Conservation (phyloP, 2,113 vertebrate species). For the Notothenia rossii region DNA sequence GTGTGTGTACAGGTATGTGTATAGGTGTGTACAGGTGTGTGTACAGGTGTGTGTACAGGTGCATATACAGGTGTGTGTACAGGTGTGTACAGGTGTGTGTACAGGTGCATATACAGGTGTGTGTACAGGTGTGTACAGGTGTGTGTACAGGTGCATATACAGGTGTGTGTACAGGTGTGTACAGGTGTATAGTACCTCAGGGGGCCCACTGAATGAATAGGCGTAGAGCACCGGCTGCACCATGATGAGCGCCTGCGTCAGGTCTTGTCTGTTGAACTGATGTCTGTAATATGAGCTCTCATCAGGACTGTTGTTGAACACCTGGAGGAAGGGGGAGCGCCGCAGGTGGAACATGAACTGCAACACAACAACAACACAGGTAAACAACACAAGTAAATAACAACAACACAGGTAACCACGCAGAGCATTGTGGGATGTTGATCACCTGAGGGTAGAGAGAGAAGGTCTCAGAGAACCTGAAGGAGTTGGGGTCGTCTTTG, state of each 20-base stretch:
- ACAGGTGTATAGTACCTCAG: constrained; percentile 86
- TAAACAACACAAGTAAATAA: neutral
- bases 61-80: too few species aligned
- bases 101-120: neutral
- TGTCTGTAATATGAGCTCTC: constrained; percentile 97
- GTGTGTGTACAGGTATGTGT: neutral
- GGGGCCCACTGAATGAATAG: constrained; percentile 96
- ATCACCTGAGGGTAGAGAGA: constrained; percentile 97
- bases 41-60: too few species aligned
- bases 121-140: neutral
- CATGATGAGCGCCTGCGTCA: constrained; percentile 98
- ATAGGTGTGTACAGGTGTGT: neutral
- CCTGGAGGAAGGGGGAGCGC: constrained; percentile 97
- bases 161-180: neutral
- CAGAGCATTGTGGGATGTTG: neutral
- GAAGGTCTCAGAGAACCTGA: constrained; percentile 98
- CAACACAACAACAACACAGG: constrained; percentile 2
- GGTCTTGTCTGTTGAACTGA: constrained; percentile 96
- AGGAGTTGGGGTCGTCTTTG: constrained; percentile 97
- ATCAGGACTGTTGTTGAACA: constrained; percentile 99
- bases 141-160: neutral
- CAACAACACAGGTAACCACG: constrained; percentile 13
- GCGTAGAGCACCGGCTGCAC: constrained; percentile 96
- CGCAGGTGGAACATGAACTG: constrained; percentile 99
- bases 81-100: neutral